These are phyloP conservation scores for Lampris incognitus DNA, from an alignment of 2,113 vertebrate genomes.

Conservation along the genomic window DNA sequence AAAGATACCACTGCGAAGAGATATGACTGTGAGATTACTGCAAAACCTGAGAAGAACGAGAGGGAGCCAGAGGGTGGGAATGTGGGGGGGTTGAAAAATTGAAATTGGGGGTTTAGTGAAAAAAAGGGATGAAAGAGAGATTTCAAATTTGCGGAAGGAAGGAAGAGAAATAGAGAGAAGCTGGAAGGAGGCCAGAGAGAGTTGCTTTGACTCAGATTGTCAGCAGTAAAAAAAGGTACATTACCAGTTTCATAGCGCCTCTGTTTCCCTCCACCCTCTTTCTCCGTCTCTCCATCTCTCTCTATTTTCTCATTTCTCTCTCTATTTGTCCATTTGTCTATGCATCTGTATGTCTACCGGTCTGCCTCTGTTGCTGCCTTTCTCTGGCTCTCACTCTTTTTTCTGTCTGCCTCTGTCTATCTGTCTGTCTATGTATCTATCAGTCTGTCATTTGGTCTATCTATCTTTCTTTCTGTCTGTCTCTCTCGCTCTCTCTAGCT, in stretches of 20 bases:
- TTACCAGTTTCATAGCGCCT: constrained; percentile 6
- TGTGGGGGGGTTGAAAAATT: constrained; percentile 22
- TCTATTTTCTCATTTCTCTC: background rate
- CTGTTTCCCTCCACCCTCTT: background rate
- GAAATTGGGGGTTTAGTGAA: constrained; percentile 29
- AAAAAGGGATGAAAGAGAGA: constrained; percentile 23
- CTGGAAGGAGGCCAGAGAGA: background rate
- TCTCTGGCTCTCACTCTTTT: no score
- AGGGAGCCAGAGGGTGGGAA: constrained; percentile 30
- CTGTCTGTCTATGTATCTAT: no score
- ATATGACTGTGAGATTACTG: constrained; percentile 31
- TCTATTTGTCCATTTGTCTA: background rate
- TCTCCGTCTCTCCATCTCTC: constrained; percentile 2
- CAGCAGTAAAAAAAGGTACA: background rate
- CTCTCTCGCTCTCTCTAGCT: no score
- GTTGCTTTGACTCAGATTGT: no score
- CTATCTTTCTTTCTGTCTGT: no score
- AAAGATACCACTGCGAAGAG: constrained; percentile 20
- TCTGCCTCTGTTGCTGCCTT: no score
- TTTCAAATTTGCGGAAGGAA: constrained; percentile 12
- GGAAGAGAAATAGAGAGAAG: background rate
- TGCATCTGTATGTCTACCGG: no score
- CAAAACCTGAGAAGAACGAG: constrained; percentile 13
- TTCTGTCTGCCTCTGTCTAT: no score
- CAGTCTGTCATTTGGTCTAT: no score